Evolutionary conservation across 1,140 invertebrate genomes (phyloP), one percentile per base, ranked within the genome.

Genomic region (Trypoxylus dichotomus): DNA sequence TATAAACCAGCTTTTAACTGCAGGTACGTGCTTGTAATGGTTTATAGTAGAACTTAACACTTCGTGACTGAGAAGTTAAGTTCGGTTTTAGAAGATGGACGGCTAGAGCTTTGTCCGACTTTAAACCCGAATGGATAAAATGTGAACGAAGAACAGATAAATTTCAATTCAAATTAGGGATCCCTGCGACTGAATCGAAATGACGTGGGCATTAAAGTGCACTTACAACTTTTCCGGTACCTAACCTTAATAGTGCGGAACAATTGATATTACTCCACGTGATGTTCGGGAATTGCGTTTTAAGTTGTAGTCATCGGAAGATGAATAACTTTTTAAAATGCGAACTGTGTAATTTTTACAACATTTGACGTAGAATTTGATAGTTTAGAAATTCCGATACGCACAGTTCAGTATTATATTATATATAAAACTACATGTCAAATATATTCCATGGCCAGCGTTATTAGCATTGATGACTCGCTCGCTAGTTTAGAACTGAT

Each of bases 1-100:
- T 68, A 68, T 68, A 68, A 68, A 68, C 60, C 60, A 27, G 60
- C 60, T 68, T 68, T 68, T 68, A 68, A 68, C 60, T 13, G 24
- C 60, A 68, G 24, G 24, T 68, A 68, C 60, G 60, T 68, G 60
- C 60, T 27, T 10, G 60, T 68, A 68, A 27, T 68, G 60, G 21
- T 68, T 68, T 10, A 24, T 13, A 24, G 60, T 29, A 27, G 19
- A 68, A 68, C 60, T 68, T 68, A 68, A 24, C 60, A 68, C 13
- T 25, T 21, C 60, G 60, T 68, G 60, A 68, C 60, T 68, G 24
- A 68, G 60, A 68, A 68, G 27, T 68, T 68, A 25, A 68, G 60
- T 68, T 68, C 13, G 24, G 60, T 24, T 24, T 68, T 68, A 68
- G 24, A 21, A 27, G 60, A 54, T 54, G 7, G 60, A 68, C 15